Base-by-base conservation (phyloP, 2,888 invertebrate genomes). In the Acronicta leporina region DNA sequence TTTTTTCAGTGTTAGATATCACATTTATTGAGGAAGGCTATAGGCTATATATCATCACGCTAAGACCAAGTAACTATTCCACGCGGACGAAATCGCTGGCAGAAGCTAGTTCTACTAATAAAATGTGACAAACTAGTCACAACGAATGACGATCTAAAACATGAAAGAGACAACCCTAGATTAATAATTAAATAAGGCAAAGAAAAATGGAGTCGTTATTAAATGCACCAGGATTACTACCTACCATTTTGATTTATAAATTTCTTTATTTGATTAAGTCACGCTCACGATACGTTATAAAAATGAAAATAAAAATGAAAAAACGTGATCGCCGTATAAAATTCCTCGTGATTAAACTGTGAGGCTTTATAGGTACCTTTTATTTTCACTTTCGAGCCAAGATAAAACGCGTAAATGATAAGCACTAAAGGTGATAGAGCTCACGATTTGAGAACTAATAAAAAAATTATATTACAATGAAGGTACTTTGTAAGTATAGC, bases 111-210 rank as follows among this genome's bases (percentile, higher is more conserved):
- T n/a, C n/a, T n/a, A n/a, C 20, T 20, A 20, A 20, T 20, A 3
- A 20, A 20, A 20, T 20, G 20, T 20, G 20, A n/a, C n/a, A n/a
- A n/a, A n/a, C n/a, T n/a, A n/a, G n/a, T n/a, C n/a, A n/a, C n/a
- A n/a, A n/a, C n/a, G n/a, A n/a, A n/a, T n/a, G n/a, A n/a, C n/a
- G n/a, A n/a, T n/a, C n/a, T n/a, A n/a, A n/a, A n/a, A n/a, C n/a
- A n/a, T n/a, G n/a, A n/a, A n/a, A n/a, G n/a, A n/a, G n/a, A n/a
- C n/a, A n/a, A n/a, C n/a, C n/a, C n/a, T n/a, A n/a, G n/a, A n/a
- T n/a, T n/a, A n/a, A n/a, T n/a, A n/a, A 27, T 69, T 81, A 86
- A 89, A 87, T 87, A 87, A 88, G 86, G 77, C 80, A 64, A 77
- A 72, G 67, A 75, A 82, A 82, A 27, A 27, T 27, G 11, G 4